These are phyloP conservation scores for Lordiphosa collinella DNA, from an alignment of 1,140 invertebrate species.

Conservation along the genomic window DNA sequence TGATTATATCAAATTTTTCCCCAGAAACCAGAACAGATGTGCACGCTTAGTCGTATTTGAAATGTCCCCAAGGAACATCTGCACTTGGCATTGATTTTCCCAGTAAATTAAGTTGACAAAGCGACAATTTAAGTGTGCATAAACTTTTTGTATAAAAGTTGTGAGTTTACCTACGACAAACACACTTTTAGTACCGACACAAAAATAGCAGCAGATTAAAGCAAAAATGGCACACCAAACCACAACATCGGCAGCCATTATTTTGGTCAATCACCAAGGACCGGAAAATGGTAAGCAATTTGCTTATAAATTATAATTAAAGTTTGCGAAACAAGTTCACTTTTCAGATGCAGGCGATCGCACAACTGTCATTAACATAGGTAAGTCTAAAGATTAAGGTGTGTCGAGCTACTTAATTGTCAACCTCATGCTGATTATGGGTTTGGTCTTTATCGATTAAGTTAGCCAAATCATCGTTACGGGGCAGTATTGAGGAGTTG, in stretches of 20 bases:
- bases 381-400: conserved; percentile 28
- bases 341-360: conserved; percentile 21
- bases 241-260: too few species aligned
- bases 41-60: neutral
- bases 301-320: neutral
- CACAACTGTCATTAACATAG: conserved; percentile 56
- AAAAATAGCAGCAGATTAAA: too few species aligned
- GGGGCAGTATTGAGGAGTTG: too few species aligned
- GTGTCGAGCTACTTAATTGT: neutral
- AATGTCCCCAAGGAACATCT: neutral
- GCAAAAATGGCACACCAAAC: too few species aligned
- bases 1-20: neutral
- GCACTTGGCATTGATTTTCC: conserved; percentile 7
- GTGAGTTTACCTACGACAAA: too few species aligned
- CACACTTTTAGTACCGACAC: neutral
- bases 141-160: neutral
- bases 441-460: neutral
- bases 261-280: too few species aligned
- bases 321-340: neutral
- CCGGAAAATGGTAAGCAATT: too few species aligned
- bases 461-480: neutral
- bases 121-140: neutral
- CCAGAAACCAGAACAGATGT: neutral
- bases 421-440: conserved; percentile 30
- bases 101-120: conserved; percentile 4